Conservation (phyloP, 1,140 invertebrate species). For the Drosophila kanapiae region DNA sequence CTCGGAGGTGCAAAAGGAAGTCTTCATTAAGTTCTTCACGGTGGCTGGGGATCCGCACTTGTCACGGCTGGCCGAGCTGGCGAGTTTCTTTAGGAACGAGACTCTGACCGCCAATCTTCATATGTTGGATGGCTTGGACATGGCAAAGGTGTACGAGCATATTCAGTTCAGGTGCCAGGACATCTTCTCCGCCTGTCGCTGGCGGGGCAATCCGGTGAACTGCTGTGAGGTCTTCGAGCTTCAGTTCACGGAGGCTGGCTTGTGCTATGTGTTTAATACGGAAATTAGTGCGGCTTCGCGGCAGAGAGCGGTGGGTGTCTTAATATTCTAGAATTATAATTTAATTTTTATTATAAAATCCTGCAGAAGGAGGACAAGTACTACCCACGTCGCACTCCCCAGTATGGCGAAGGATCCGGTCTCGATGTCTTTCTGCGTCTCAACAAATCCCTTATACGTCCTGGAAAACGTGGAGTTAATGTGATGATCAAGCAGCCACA, state of each 20-base stretch:
- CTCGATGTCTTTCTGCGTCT: conserved; percentile 53
- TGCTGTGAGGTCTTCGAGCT: conserved; percentile 73
- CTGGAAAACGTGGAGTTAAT: conserved; percentile 43
- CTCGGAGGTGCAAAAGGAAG: conserved; percentile 12
- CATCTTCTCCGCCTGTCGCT: conserved; percentile 53
- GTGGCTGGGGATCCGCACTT: conserved; percentile 50
- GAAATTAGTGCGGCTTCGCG: conserved; percentile 33
- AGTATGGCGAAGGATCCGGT: conserved; percentile 57
- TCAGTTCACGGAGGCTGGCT: conserved; percentile 70
- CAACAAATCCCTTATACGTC: conserved; percentile 33
- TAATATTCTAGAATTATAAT: too few relatives aligned
- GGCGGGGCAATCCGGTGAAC: conserved; percentile 51
- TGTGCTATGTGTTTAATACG: conserved; percentile 74
- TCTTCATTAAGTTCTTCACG: conserved; percentile 65
- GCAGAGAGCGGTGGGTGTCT: conserved; percentile 33
- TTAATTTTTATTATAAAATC: not conserved
- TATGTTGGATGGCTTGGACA: conserved; percentile 51
- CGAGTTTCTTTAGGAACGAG: conserved; percentile 46
- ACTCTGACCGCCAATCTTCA: conserved; percentile 22
- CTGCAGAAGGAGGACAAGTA: conserved; percentile 54
- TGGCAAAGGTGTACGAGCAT: conserved; percentile 47
- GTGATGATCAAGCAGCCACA: conserved; percentile 73
- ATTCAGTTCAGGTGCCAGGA: conserved; percentile 47
- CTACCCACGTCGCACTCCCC: conserved; percentile 63
- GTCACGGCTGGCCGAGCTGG: conserved; percentile 32